Evolutionary conservation across 2,113 vertebrate species (phyloP), one percentile per base, ranked within the genome.

Genomic region (Fukomys damarensis): DNA sequence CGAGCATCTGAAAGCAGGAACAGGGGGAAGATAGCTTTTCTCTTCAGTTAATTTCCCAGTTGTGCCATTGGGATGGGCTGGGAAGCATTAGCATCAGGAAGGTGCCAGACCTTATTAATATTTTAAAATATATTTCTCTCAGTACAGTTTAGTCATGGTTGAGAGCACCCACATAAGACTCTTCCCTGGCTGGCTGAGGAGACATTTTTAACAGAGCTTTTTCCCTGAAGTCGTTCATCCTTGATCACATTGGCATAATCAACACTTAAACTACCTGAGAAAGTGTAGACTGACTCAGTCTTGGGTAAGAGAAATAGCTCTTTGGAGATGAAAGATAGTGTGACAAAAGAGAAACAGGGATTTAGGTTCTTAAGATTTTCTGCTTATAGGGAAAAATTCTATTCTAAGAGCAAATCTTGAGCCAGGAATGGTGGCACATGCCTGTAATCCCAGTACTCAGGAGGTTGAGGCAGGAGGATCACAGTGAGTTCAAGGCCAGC

Each of bases 91-190:
- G 89, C 94, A 86, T 92, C 85, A 91, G 94, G 97, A 97, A 97
- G 93, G 93, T 89, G 89, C 97, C 86, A 96, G 70, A 68, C 93
- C 95, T 85, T 97, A 95, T 98, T 97, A 97, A 86, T 96, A 89
- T 90, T 92, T 0, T 7, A 96, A 97, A 96, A 32, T 95, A 14
- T 52, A 72, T 22, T 96, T 0, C 88, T 96, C 96, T 65, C 0
- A 12, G 19, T 92, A 54, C 74, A 32, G 0, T 66, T 93, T 92
- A 96, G 74, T 93, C 94, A 93, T 92, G 90, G 90, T 91, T 28
- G 2, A 94, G 0, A 26, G 84, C 93, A 95, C 0, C 83, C 77
- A 88, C 85, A 89, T 59, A 72, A 79, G 5, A 56, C 70, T 83
- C 24, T 89, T 90, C 84, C 43, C 52, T 89, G 72, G 89, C 30